Base-by-base conservation (phyloP, 2,888 invertebrate species). In the Megalurothrips usitatus region DNA sequence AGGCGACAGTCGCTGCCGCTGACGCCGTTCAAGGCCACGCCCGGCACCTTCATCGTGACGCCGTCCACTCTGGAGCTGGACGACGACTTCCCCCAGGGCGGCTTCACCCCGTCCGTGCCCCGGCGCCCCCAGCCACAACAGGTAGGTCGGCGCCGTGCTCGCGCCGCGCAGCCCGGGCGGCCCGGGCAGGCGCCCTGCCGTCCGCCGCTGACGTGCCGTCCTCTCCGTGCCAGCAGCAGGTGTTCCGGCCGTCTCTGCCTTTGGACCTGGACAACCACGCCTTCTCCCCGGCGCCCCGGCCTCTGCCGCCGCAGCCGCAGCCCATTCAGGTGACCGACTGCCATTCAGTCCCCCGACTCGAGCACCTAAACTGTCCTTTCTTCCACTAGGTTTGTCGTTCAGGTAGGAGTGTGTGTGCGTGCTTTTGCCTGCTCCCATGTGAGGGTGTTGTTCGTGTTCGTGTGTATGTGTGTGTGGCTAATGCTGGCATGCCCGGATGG, bases 301-400 rank as follows among this genome's bases (percentile, higher is more conserved):
- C 75, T n/a, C 68, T 49, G 75, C 58, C 34, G 43, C 79, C 79
- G 78, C 79, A 81, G 79, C 79, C 81, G 78, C 34, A 80, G 79
- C 58, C 58, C 58, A n/a, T 14, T 58, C 58, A 58, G 58, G 58
- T 58, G 58, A 58, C 0, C 10, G 14, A 14, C 58, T 14, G 17
- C 14, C 17, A 58, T 58, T 58, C 52, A 52, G 19, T 52, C 58
- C 6, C 58, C 58, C 1, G 17, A 58, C 0, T 14, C 58, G 17
- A 19, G 58, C 0, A 8, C 17, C 11, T 58, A 12, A 10, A 52
- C 52, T 19, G 12, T 19, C 19, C 10, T 52, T 17, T 52, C 19
- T 3, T 3, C 14, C 52, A 17, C 52, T 52, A 52, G 14, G 52
- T 52, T 52, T 43, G 34, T 43, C 34, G 34, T 43, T 43, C 3